A percentile compares a stretch with the other conserved stretches of the same genome.
Conservation (phyloP, 2,888 invertebrate genomes). For the Pseudolycoriella hygida region DNA sequence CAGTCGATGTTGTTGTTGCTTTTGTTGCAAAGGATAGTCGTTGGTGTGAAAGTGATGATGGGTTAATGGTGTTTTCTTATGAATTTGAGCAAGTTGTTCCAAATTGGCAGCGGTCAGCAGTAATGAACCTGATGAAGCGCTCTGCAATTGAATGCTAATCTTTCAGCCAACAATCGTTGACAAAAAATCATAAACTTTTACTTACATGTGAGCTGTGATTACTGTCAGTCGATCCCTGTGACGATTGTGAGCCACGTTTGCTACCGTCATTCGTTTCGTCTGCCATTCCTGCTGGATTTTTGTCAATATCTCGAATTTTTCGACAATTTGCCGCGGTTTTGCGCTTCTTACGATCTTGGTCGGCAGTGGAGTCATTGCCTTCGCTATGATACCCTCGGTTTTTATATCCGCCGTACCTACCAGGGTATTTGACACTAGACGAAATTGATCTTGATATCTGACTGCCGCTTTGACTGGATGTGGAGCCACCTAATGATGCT, state of each 20-base stretch:
- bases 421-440: slow-evolving; percentile 12
- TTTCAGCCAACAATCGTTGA: not conserved
- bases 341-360: not conserved
- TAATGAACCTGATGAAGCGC: slow-evolving; percentile 63
- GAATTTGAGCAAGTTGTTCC: slow-evolving; percentile 35
- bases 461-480: slow-evolving; percentile 18
- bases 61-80: slow-evolving; percentile 19
- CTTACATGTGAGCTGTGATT: slow-evolving; percentile 67
- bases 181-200: slow-evolving; percentile 11
- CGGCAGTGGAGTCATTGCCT: not conserved
- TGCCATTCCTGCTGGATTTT: not conserved
- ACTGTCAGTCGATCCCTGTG: slow-evolving; percentile 51
- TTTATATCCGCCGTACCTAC: not conserved
- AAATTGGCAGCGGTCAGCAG: slow-evolving; percentile 63
- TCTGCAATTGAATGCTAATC: slow-evolving; percentile 35
- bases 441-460: slow-evolving; percentile 19
- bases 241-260: slow-evolving; percentile 38
- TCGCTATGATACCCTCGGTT: not conserved
- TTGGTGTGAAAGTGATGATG: not conserved
- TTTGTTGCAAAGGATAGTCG: not conserved
- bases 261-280: slow-evolving; percentile 10
- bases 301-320: slow-evolving; percentile 2
- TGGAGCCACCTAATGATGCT: slow-evolving; percentile 44
- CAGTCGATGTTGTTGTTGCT: not conserved
- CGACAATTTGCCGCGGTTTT: not conserved